These are phyloP conservation scores for Elaeidobius kamerunicus DNA, from an alignment of 2,888 invertebrate genomes.

Conservation along the genomic window DNA sequence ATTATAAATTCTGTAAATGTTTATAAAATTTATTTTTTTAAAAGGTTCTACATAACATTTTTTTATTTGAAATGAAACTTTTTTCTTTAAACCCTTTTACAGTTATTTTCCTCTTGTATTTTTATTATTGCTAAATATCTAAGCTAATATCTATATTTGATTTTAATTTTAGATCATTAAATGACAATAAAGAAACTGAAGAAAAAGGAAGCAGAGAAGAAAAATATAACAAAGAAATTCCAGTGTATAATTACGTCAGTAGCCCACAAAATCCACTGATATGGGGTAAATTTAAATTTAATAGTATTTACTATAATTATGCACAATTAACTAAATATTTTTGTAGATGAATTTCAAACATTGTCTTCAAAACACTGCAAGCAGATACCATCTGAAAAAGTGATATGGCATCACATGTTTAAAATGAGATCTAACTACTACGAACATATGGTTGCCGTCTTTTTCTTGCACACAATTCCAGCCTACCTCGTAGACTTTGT, in stretches of 20 bases:
- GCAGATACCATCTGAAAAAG: constrained; percentile 55
- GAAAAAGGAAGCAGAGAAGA: constrained; percentile 33
- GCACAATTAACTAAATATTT: constrained; percentile 5
- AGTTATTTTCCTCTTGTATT: neutral
- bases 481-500: constrained; percentile 59
- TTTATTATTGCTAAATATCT: too few relatives aligned
- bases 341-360: constrained; percentile 56
- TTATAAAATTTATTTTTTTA: too few relatives aligned
- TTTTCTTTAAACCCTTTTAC: neutral
- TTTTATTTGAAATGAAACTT: neutral
- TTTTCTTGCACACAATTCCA: constrained; percentile 61
- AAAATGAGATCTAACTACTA: constrained; percentile 59
- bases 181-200: constrained; percentile 37
- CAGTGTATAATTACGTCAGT: constrained; percentile 85
- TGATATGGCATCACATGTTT: constrained; percentile 65
- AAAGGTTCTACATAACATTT: too few relatives aligned
- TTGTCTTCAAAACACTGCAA: constrained; percentile 55
- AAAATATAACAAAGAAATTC: constrained; percentile 49
- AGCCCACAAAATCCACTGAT: constrained; percentile 77
- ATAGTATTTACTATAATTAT: neutral
- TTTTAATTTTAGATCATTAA: constrained; percentile 33
- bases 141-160: neutral
- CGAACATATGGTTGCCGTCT: constrained; percentile 55
- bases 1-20: too few relatives aligned
- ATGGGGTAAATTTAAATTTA: constrained; percentile 58